Base-by-base conservation (phyloP, 2,888 invertebrate species). In the Polydrusus cervinus region DNA sequence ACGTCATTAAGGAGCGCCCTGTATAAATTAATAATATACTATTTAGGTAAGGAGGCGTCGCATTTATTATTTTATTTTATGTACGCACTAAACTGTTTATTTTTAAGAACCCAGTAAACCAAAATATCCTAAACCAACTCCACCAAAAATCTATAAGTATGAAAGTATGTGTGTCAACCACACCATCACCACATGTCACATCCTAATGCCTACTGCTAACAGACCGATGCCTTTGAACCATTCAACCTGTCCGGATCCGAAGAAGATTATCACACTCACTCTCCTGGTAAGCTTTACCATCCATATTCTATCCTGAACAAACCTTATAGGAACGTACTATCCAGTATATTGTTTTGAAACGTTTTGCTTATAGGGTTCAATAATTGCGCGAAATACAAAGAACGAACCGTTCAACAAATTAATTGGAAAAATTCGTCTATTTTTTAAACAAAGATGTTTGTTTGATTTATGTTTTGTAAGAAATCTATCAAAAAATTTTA, bases 241-340 rank as follows among this genome's bases (percentile, higher is more conserved):
- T 79, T 80, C 80, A 82, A 80, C 84, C 76, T 65, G 69, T 76
- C 76, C 72, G 73, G 76, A 69, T 66, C 73, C 69, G 74, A 62
- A 70, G 69, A 76, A 73, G 69, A 76, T 20, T 20, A 14, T 70
- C 65, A 49, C 51, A 74, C 79, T 60, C 40, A 53, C 53, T 53
- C 81, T 83, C 86, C 86, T 81, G 86, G 86, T 86, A 86, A 86
- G 86, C 84, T 86, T 84, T 78, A 84, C 86, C 86, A 82, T 85
- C 85, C 86, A 84, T 80, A 83, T 82, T 81, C 78, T 74, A n/a
- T 81, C 83, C 83, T 83, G 34, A 80, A 67, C 72, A 34, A 34
- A 80, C 82, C 82, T 81, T 72, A 75, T 79, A 8, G 6, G 72
- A 72, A 69, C 38, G n/a, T 55, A 13, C 13, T 43, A 43, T 43